Evolutionary conservation across 1,140 invertebrate species (phyloP).

Genomic region (Pseudomyrmex cubaensis): DNA sequence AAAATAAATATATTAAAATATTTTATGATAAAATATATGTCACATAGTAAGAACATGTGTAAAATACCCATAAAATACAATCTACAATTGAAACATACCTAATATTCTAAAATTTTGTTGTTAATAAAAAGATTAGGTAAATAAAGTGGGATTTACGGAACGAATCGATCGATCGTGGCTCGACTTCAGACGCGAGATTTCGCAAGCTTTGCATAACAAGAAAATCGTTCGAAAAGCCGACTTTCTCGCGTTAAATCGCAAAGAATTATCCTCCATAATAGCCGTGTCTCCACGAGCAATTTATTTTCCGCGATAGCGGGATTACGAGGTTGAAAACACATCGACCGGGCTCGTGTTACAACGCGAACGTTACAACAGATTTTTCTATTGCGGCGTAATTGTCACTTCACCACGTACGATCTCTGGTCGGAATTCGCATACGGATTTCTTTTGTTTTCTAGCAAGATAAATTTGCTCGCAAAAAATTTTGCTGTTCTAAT

Average conservation of each 20-base stretch:
- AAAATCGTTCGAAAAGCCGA: slow-evolving; percentile 18
- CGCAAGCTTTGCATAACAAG: slow-evolving; percentile 2
- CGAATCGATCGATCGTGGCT: not conserved
- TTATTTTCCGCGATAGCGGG: slow-evolving; percentile 44
- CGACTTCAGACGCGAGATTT: not conserved
- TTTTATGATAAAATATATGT: no score
- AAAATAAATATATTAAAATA: no score
- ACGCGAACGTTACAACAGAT: slow-evolving; percentile 24
- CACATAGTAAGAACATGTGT: no score
- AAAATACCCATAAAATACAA: no score
- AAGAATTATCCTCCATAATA: slow-evolving; percentile 7
- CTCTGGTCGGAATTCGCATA: slow-evolving; percentile 1
- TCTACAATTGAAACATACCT: no score
- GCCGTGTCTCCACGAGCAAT: not conserved
- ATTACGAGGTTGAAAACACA: not conserved
- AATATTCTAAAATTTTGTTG: no score
- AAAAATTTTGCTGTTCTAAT: slow-evolving; percentile 3
- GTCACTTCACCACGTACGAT: slow-evolving; percentile 28
- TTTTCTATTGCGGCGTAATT: slow-evolving; percentile 45
- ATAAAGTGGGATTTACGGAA: not conserved
- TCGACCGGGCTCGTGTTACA: not conserved
- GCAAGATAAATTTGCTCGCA: slow-evolving; percentile 17
- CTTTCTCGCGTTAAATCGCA: slow-evolving; percentile 31
- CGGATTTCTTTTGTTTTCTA: not conserved
- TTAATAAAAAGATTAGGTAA: not conserved